phyloP scores from a whole-genome alignment of 2,797 vertebrate genomes.

The Myripristis jacobus region DNA sequence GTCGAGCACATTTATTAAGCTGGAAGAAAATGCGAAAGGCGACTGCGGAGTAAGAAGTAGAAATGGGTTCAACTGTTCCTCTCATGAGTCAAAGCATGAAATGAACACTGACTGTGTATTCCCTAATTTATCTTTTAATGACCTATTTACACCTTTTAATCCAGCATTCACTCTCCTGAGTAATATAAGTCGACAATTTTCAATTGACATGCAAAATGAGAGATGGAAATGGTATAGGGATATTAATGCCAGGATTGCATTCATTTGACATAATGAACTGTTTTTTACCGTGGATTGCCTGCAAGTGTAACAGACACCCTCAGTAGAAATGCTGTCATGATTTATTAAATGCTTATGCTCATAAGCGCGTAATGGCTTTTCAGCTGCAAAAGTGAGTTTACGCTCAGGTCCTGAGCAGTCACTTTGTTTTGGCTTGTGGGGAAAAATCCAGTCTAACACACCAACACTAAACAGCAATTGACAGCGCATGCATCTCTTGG shows the following conservation, averaged over 20 bases:
- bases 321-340: constrained; percentile 50
- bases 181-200: constrained; percentile 33
- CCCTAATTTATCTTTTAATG: constrained; percentile 70
- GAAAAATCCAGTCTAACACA: constrained; percentile 7
- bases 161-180: constrained; percentile 50
- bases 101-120: constrained; percentile 55
- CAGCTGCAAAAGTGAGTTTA: constrained; percentile 17
- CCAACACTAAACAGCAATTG: constrained; percentile 13
- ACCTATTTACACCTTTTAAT: constrained; percentile 76
- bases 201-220: constrained; percentile 18
- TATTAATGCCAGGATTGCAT: constrained; percentile 40
- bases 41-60: constrained; percentile 52
- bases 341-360: constrained; percentile 52
- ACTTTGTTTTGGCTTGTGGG: constrained; percentile 18
- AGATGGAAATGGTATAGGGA: constrained; percentile 25
- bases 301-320: constrained; percentile 22
- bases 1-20: constrained; percentile 46
- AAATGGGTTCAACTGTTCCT: constrained; percentile 32
- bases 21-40: constrained; percentile 28
- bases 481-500: too few relatives aligned
- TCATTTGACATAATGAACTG: constrained; percentile 54
- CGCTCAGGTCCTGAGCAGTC: constrained; percentile 10
- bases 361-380: constrained; percentile 25
- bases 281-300: constrained; percentile 36
- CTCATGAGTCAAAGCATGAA: constrained; percentile 53